Base-by-base conservation (phyloP, 2,113 vertebrate genomes). In the Melanostigma gelatinosum region DNA sequence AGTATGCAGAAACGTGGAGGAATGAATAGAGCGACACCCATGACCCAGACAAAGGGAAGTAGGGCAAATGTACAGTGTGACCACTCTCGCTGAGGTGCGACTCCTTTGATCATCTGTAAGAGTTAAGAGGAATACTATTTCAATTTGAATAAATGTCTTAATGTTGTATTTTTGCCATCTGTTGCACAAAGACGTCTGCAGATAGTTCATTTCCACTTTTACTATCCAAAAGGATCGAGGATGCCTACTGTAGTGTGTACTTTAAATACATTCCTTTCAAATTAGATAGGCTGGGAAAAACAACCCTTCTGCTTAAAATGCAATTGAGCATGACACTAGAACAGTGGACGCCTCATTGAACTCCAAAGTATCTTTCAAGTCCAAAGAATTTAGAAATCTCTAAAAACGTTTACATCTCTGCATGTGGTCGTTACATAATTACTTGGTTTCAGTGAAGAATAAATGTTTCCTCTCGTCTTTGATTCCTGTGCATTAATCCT, bases 301-400 rank as follows among this genome's bases (percentile, higher is more conserved):
- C 79, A 13, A 75, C 6, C 15, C 42, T 64, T 36, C 27, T 42
- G 27, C 7, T 48, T 18, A 20, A 55, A 67, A 72, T 27, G 27
- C 44, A 72, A 27, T 54, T n/a, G 62, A 64, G 67, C 36, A 3
- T 63, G 40, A 48, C 50, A 61, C 32, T 16, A 36, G 48, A 78
- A 71, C 54, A 72, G 50, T 9, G 10, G 46, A 54, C 48, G 74
- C 40, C 38, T 61, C 55, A 13, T 4, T 44, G 64, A 42, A 55
- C 42, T 40, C 36, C 6, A 4, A 57, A 65, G 24, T 34, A 62
- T 81, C 36, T 81, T 80, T 67, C 4, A 74, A 71, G 24, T 44
- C 29, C 18, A 70, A 70, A 65, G 50, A 63, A 46, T 70, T 66
- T 34, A 64, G 63, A 69, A 69, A 46, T 74, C 58, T 50, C 63